A percentile compares a stretch with the other conserved stretches of the same genome.
phyloP scores from a whole-genome alignment of 2,888 invertebrate genomes.

The Euphydryas editha region DNA sequence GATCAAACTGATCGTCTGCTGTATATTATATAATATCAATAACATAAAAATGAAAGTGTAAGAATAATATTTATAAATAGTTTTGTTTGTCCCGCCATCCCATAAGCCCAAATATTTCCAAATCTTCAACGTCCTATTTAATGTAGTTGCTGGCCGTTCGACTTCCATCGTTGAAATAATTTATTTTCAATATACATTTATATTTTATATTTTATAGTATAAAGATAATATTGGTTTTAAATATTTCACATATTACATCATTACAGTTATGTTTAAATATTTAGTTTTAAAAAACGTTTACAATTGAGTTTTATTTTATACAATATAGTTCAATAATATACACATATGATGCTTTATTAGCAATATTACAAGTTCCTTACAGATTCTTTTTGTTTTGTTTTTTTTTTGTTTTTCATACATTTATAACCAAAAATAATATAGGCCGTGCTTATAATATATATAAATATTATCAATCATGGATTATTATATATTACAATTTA shows the following conservation, averaged over 20 bases:
- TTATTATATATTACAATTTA: too few species aligned
- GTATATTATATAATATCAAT: slow-evolving; percentile 53
- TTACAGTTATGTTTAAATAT: background rate
- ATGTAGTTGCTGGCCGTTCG: slow-evolving; percentile 9
- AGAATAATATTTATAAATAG: slow-evolving; percentile 60
- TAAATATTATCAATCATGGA: too few species aligned
- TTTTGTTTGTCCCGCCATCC: slow-evolving; percentile 50
- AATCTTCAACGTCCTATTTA: slow-evolving; percentile 22
- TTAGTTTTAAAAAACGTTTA: slow-evolving; percentile 2
- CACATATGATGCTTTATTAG: background rate
- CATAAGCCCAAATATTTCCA: slow-evolving; percentile 63
- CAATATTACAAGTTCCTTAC: too few species aligned
- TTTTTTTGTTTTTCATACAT: too few species aligned
- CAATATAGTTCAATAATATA: background rate
- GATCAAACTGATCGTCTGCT: slow-evolving; percentile 59
- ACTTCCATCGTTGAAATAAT: slow-evolving; percentile 18
- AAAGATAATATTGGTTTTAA: background rate
- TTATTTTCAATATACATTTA: background rate
- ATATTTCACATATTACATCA: background rate
- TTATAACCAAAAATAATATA: too few species aligned
- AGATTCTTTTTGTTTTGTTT: too few species aligned
- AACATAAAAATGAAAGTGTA: slow-evolving; percentile 50
- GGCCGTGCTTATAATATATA: too few species aligned
- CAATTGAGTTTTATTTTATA: background rate
- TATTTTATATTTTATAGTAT: background rate